phyloP scores from a whole-genome alignment of 1,140 invertebrate species.

The Caenorhabditis elegans region DNA sequence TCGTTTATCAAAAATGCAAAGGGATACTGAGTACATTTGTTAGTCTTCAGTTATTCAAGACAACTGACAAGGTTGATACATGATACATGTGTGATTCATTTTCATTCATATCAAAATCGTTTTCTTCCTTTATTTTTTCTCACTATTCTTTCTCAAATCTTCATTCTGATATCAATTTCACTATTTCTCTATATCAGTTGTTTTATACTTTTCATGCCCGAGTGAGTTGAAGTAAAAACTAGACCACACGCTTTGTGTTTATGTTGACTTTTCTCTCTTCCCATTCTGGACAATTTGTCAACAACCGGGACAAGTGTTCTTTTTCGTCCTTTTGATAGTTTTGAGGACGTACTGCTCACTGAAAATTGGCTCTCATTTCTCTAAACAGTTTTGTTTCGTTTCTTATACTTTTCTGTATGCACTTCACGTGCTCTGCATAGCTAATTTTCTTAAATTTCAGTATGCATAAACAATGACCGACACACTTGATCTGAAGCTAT shows the following conservation, averaged over 20 bases:
- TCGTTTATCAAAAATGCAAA: background rate
- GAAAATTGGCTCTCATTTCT: too few species aligned
- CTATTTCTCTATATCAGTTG: too few species aligned
- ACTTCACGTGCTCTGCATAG: too few species aligned
- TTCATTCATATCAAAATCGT: conserved; percentile 12
- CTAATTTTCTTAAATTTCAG: background rate
- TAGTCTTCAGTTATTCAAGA: background rate
- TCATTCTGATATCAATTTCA: background rate
- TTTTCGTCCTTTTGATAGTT: too few species aligned
- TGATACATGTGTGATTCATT: conserved; percentile 20
- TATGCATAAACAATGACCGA: conserved; percentile 6
- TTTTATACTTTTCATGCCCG: too few species aligned
- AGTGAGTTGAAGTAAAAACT: too few species aligned
- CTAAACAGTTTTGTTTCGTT: too few species aligned
- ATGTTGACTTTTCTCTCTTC: conserved; percentile 17
- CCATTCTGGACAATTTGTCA: background rate
- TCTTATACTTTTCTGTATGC: too few species aligned
- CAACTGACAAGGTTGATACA: conserved; percentile 28
- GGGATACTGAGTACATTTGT: background rate
- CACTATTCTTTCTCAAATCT: conserved; percentile 3
- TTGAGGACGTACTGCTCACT: too few species aligned
- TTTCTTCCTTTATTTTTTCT: background rate
- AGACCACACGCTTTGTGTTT: background rate
- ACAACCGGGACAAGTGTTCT: background rate
- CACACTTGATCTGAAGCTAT: conserved; percentile 1